Base-by-base conservation (phyloP, 2,113 vertebrate species). In the Gadus macrocephalus region DNA sequence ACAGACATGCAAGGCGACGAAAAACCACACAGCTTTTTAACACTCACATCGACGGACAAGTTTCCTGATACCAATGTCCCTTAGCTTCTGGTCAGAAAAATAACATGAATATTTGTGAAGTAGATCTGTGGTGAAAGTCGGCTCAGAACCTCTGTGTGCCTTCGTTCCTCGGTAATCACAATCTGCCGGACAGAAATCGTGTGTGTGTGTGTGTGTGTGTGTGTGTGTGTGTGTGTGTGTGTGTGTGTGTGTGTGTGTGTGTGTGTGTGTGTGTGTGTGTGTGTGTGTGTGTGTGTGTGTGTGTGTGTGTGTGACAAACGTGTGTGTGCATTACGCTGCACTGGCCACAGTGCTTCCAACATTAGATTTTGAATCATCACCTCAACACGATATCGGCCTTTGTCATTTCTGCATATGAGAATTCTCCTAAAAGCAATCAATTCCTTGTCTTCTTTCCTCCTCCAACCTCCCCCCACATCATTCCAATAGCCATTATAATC, bases 351-450 rank as follows among this genome's bases (percentile, higher is more conserved):
- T 49, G 42, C 42, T 16, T 58, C 55, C 9, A n/a, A n/a, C 3
- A 58, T 49, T 49, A 58, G 84, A 74, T 84, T 90, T 92, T 55
- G 69, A 70, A 78, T 69, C 66, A 64, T 61, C 22, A 71, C 49
- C 62, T 77, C 38, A 74, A 69, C 67, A 89, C 88, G 87, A 91
- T 91, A 89, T 92, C 89, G 89, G 89, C 90, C 87, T 85, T 76
- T 90, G 86, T 73, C 81, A 78, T 85, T 71, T 12, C 76, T 86
- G 6, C 76, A 71, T 84, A 80, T 82, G n/a, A 87, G 79, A 76
- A 69, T 4, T 67, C 79, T 81, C 89, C 90, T 87, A 91, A 49
- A 84, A 91, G 81, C 82, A 83, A 90, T 88, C 72, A 85, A 77
- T 90, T 70, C 70, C 42, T 49, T 49, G 42, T 14, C 42, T 49